Evolutionary conservation across 2,797 vertebrate species (phyloP).

Genomic region (Momotus momota): DNA sequence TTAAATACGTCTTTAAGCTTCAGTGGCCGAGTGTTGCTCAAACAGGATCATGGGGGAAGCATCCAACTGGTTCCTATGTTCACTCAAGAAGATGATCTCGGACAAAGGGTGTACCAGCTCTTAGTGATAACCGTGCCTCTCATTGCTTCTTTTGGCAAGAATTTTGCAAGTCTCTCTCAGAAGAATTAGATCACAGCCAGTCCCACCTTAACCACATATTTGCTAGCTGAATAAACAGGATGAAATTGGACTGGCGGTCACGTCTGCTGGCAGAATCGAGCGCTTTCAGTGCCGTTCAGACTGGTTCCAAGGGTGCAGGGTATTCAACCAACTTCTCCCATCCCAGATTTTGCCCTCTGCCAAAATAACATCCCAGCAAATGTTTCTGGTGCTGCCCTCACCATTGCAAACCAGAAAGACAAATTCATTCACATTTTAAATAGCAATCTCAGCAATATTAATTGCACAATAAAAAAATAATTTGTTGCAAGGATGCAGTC

Average conservation of each 20-base stretch:
- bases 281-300: accelerated
- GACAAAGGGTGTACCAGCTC: background rate
- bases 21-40: background rate
- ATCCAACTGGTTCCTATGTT: background rate
- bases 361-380: background rate
- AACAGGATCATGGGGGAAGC: accelerated
- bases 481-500: background rate
- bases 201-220: constrained; percentile 40
- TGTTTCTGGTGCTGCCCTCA: background rate
- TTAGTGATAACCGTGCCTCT: background rate
- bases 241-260: background rate
- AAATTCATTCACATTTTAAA: background rate
- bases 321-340: background rate
- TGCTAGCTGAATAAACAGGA: constrained; percentile 23
- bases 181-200: constrained; percentile 28
- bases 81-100: background rate
- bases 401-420: background rate
- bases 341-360: background rate
- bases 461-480: background rate
- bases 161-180: background rate
- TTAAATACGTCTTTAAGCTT: background rate
- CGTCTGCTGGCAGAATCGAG: background rate
- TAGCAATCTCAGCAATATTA: background rate
- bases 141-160: background rate
- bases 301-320: background rate